Conservation (phyloP, 2,797 vertebrate genomes). For the Poecilia picta region DNA sequence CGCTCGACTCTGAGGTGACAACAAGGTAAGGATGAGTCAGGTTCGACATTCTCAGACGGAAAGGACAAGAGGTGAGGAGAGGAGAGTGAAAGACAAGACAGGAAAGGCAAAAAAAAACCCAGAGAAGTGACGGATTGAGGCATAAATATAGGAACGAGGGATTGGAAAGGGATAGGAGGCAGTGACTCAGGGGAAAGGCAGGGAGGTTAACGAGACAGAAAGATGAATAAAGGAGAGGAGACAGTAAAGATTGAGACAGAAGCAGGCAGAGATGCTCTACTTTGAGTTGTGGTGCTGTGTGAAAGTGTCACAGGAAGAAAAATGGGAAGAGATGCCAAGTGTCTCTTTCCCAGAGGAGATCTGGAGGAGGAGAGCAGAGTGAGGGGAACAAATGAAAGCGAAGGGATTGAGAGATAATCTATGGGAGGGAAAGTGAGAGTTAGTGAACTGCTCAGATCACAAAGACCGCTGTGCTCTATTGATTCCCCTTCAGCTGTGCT, state of each 20-base stretch:
- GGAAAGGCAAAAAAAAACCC: neutral
- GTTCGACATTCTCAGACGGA: slow-evolving; percentile 17
- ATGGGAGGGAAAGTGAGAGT: slow-evolving; percentile 52
- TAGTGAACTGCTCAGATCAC: slow-evolving; percentile 70
- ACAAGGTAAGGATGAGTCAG: slow-evolving; percentile 52
- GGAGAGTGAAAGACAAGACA: slow-evolving; percentile 41
- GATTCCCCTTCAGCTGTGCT: slow-evolving; percentile 57
- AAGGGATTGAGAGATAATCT: slow-evolving; percentile 66
- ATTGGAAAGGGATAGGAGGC: slow-evolving; percentile 50
- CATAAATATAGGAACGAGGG: slow-evolving; percentile 8
- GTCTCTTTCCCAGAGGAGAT: slow-evolving; percentile 33
- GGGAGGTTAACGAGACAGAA: slow-evolving; percentile 50
- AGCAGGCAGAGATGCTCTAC: slow-evolving; percentile 57
- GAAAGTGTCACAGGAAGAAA: slow-evolving; percentile 42
- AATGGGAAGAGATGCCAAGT: slow-evolving; percentile 28
- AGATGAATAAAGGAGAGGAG: slow-evolving; percentile 47
- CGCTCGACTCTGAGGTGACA: slow-evolving; percentile 89
- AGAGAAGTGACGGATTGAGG: slow-evolving; percentile 30
- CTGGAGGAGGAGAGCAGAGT: slow-evolving; percentile 26
- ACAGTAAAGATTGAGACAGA: slow-evolving; percentile 46
- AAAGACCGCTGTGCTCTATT: slow-evolving; percentile 59
- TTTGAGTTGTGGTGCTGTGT: slow-evolving; percentile 58
- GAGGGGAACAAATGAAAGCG: slow-evolving; percentile 39
- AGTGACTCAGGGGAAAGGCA: slow-evolving; percentile 37
- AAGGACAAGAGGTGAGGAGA: slow-evolving; percentile 13